Base-by-base conservation (phyloP, 2,797 vertebrate genomes). In the Chelon labrosus region DNA sequence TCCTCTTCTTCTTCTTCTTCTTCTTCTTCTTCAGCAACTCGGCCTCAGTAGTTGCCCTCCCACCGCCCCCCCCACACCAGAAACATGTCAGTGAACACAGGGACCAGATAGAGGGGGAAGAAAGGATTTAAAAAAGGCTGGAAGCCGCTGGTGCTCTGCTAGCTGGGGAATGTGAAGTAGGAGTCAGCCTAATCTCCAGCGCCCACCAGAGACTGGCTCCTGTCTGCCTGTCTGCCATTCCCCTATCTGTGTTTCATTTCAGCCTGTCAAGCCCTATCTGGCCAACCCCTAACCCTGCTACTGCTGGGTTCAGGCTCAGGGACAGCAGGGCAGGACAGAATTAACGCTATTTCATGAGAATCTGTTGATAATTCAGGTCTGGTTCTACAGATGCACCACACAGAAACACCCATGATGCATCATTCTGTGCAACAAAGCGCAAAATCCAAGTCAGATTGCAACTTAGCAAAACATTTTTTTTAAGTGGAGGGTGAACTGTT, bases 221-320 rank as follows among this genome's bases (percentile, higher is more conserved):
- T 95, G 95, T 96, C 95, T 96, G 95, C 95, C 96, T 93, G 94
- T 88, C 95, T 93, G 93, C 95, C 92, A 93, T 91, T 90, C 93
- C 92, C 92, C 93, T 95, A 96, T 96, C 94, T 95, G 95, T 94
- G 94, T 96, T 95, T 96, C 95, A 94, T 96, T 96, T 95, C 94
- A 94, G 92, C 93, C 95, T 97, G 95, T 96, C 95, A 95, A 90
- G 85, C 89, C 76, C 92, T 95, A 95, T 95, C 96, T 95, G 92
- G 42, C 14, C 46, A 22, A 44, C 56, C 17, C 11, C 22, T 12
- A 47, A 51, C 55, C 31, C 70, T 66, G 65, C 79, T 70, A 35
- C 80, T 67, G 75, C 73, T 22, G 62, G 65, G 42, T 49, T 59
- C 57, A 68, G 72, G 60, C 64, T 12, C 63, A 66, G 58, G 77